Percentiles rank a stretch among this genome's conserved stretches.
Evolutionary conservation across 1,140 invertebrate species (phyloP).

Genomic region (Panagrolaimus sp.): DNA sequence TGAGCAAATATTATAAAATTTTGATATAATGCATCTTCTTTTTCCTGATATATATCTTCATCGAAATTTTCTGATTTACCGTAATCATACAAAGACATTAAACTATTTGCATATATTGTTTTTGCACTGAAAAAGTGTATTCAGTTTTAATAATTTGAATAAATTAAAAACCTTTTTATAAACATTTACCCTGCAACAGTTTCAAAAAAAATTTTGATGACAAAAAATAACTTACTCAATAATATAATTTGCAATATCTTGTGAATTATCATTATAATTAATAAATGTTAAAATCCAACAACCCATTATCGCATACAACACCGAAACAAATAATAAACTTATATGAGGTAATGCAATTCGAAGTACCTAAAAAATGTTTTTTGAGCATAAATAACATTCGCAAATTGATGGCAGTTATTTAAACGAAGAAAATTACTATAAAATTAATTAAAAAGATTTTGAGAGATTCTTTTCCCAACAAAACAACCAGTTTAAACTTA

Average conservation of each 20-base stretch:
- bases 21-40: background rate
- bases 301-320: constrained; percentile 51
- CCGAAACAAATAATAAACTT: constrained; percentile 54
- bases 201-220: constrained; percentile 25
- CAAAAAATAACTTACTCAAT: constrained; percentile 16
- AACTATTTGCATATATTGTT: constrained; percentile 14
- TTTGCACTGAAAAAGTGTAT: constrained; percentile 22
- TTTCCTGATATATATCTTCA: background rate
- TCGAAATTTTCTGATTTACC: background rate
- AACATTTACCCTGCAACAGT: constrained; percentile 27
- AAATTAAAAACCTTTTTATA: constrained; percentile 25
- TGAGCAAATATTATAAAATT: constrained; percentile 4
- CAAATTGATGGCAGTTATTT: too few relatives aligned
- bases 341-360: constrained; percentile 57
- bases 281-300: constrained; percentile 52
- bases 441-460: too few relatives aligned
- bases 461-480: too few relatives aligned
- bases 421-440: too few relatives aligned
- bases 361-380: constrained; percentile 48
- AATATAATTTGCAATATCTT: constrained; percentile 12
- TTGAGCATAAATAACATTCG: too few relatives aligned
- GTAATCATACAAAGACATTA: constrained; percentile 5
- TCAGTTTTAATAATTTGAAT: constrained; percentile 3
- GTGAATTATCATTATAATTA: constrained; percentile 30
- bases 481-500: too few relatives aligned